Evolutionary conservation across 2,797 vertebrate species (phyloP), one percentile per base, ranked within the genome.

Genomic region (Lithobates sylvaticus): DNA sequence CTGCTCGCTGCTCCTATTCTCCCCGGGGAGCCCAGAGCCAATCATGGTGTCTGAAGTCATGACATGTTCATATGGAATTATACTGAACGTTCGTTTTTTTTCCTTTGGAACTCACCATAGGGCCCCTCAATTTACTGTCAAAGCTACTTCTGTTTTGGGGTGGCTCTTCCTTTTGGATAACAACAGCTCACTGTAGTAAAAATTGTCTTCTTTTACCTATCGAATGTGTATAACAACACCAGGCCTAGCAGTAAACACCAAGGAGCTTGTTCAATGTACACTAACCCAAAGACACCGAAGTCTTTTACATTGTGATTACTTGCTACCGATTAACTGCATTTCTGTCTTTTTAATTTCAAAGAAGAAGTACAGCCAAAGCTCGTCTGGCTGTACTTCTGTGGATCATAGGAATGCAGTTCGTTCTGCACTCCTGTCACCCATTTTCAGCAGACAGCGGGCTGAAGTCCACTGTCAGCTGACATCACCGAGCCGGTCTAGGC

Each of bases 31-130:
- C 36, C 54, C 34, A 73, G 8, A 39, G 26, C 50, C 23, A 7
- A 27, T 73, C 32, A 36, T 64, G 68, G 26, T 73, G 79, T 73
- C 69, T 72, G 34, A 71, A 61, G 79, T 54, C 50, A 73, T 81
- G 32, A 61, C 23, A 64, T 72, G 79, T 15, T 81, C 79, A 72
- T 73, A 81, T 81, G 68, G 69, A 81, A 72, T 81, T 73, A 39
- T 71, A 81, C 69, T 71, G 54, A 71, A 36, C 32, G 18, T 54
- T 36, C 39, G 18, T 81, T 18, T 71, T 81, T 81, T 68, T 32
- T 32, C 32, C 79, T 72, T 32, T 29, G 50, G 50, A 72, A 13
- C 79, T 70, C 10, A 58, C 58, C 5, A 23, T 13, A 58, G 67
- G n/a, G 21, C 50, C 69, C 21, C 36, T 23, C 13, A 6, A 44